Percentiles rank a stretch among this genome's conserved stretches.
Evolutionary conservation across 2,797 vertebrate species (phyloP).

Genomic region (Miichthys miiuy): DNA sequence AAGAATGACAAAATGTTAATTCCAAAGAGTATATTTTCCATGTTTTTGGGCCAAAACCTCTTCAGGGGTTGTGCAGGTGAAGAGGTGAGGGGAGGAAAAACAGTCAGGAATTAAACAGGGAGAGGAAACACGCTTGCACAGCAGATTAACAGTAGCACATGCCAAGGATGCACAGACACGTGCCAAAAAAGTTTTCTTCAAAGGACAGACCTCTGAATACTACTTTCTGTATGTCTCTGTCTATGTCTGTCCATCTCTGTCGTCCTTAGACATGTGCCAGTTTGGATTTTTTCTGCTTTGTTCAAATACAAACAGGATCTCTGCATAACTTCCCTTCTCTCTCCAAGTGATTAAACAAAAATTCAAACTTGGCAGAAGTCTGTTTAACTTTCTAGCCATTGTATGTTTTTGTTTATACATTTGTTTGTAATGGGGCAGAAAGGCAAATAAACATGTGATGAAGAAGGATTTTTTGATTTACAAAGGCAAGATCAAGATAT

Average conservation of each 20-base stretch:
- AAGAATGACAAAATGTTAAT: slow-evolving; percentile 32
- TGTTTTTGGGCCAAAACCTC: slow-evolving; percentile 43
- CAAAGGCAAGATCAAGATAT: slow-evolving; percentile 26
- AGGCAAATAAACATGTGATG: slow-evolving; percentile 37
- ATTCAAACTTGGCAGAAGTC: slow-evolving; percentile 28
- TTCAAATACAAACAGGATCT: slow-evolving; percentile 6
- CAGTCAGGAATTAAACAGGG: slow-evolving; percentile 55
- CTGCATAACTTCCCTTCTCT: slow-evolving; percentile 21
- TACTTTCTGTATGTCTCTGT: background rate
- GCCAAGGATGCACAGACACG: slow-evolving; percentile 65
- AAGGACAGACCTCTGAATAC: slow-evolving; percentile 37
- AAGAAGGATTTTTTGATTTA: background rate
- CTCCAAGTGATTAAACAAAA: slow-evolving; percentile 44
- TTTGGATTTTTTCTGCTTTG: slow-evolving; percentile 21
- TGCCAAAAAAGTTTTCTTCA: slow-evolving; percentile 54
- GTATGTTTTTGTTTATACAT: slow-evolving; percentile 48
- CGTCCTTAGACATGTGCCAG: background rate
- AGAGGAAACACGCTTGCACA: slow-evolving; percentile 49
- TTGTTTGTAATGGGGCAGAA: slow-evolving; percentile 53
- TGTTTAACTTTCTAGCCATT: slow-evolving; percentile 27
- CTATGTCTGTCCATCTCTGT: background rate
- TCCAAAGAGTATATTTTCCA: slow-evolving; percentile 48
- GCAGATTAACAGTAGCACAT: slow-evolving; percentile 38
- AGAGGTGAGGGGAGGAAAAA: slow-evolving; percentile 60
- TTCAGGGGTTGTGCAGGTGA: slow-evolving; percentile 57